phyloP scores from a whole-genome alignment of 2,888 invertebrate genomes.

The Stramonita haemastoma region DNA sequence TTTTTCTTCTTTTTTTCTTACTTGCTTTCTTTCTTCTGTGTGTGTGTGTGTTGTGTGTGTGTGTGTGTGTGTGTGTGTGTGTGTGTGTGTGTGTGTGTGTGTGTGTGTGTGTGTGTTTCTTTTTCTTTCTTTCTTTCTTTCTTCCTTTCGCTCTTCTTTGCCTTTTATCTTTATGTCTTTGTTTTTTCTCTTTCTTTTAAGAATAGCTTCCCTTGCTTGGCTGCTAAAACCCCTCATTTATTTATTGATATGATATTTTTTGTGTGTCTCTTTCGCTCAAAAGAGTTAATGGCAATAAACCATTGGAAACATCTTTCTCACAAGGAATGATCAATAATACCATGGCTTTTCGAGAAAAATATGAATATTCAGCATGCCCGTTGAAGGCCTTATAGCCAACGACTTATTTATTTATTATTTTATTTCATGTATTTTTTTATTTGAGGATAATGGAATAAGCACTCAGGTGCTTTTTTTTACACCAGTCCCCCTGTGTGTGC shows the following conservation, averaged over 20 bases:
- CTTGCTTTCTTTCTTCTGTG: neutral
- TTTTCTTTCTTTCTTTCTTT: neutral
- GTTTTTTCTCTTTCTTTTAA: neutral
- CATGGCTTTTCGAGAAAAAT: no score
- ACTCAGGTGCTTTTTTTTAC: no score
- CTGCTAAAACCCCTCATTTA: neutral
- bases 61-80: neutral
- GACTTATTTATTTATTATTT: no score
- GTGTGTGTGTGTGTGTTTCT: neutral
- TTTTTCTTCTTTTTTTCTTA: no score
- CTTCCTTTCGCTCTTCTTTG: neutral
- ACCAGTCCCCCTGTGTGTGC: no score
- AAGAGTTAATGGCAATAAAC: no score
- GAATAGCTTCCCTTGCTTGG: neutral
- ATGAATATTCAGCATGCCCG: no score
- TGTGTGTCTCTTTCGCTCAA: neutral
- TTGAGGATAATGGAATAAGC: no score
- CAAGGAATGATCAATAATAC: no score
- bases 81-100: conserved; percentile 1
- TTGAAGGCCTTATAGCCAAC: no score
- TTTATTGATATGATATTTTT: neutral
- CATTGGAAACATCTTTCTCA: neutral
- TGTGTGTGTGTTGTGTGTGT: neutral
- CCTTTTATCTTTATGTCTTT: neutral
- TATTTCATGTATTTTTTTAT: no score